Evolutionary conservation across 2,888 invertebrate species (phyloP).

Genomic region (Bombyx huttoni): DNA sequence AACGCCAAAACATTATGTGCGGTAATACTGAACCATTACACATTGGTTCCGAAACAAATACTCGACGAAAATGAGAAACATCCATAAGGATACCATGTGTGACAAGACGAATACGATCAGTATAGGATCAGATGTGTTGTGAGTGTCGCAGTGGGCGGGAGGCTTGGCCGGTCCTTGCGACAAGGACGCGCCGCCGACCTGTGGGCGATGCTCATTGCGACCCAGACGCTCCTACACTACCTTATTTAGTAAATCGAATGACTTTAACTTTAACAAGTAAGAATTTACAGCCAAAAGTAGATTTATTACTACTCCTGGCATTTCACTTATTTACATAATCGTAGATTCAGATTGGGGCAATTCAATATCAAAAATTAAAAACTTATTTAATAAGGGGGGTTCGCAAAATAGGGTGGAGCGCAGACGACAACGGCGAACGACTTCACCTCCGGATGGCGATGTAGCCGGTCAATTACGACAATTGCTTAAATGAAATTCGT

Average conservation of each 20-base stretch:
- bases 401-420: too few species aligned
- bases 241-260: constrained; percentile 35
- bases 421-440: not conserved
- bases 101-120: constrained; percentile 6
- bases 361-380: too few species aligned
- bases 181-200: constrained; percentile 47
- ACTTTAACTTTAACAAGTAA: constrained; percentile 8
- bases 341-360: too few species aligned
- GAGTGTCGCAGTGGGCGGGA: constrained; percentile 40
- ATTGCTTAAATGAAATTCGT: constrained; percentile 69
- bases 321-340: not conserved
- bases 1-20: not conserved
- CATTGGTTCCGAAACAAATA: not conserved
- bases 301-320: constrained; percentile 1
- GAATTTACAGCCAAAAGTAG: constrained; percentile 16
- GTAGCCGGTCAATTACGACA: constrained; percentile 61
- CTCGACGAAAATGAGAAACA: too few species aligned
- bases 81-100: too few species aligned
- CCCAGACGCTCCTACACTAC: constrained; percentile 34
- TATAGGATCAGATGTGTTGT: constrained; percentile 8
- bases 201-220: constrained; percentile 40
- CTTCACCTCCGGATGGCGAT: constrained; percentile 49
- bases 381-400: too few species aligned
- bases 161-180: constrained; percentile 56
- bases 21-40: not conserved